Base-by-base conservation (phyloP, 1,140 invertebrate species). In the Micrasema longulum region DNA sequence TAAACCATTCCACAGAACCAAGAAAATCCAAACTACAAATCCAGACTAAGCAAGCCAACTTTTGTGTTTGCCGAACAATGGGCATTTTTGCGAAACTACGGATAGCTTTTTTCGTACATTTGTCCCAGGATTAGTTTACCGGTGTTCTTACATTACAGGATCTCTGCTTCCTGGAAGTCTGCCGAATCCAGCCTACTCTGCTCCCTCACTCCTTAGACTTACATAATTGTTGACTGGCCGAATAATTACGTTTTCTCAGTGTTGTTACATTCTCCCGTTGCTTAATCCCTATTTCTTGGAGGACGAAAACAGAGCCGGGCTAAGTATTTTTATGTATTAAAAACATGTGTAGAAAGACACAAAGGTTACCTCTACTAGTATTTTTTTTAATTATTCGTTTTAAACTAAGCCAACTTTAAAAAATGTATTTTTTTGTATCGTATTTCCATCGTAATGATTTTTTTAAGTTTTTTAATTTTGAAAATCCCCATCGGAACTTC, bases 71-170 rank as follows among this genome's bases (percentile, higher is more conserved):
- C 55, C 55, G 55, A 60, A 60, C 55, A 60, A 60, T 16, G 55
- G 36, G 10, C 9, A 41, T 60, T 60, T 60, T 60, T 60, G 55
- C 36, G 16, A 31, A 41, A 35, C 36, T 38, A 14, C 7, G 55
- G 31, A 18, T 31, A 31, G 26, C 14, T 60, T 60, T 60, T 60
- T 60, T 60, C 53, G 20, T 60, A 36, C 53, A 60, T 60, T 60
- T 60, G 55, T 60, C 20, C 55, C 38, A 20, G 55, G 55, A 60
- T 60, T 60, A 60, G 55, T 60, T 60, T 60, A 20, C 52, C 52
- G 55, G 35, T 60, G 31, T 60, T 35, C 55, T 60, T 60, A 38
- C 55, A 60, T 38, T 20, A 7, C 31, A 5, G 55, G 35, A 31
- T 31, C 26, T 31, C 26, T 7, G 26, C 26, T 60, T 60, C 55